phyloP scores from a whole-genome alignment of 1,140 invertebrate species.

The Ips nitidus region DNA sequence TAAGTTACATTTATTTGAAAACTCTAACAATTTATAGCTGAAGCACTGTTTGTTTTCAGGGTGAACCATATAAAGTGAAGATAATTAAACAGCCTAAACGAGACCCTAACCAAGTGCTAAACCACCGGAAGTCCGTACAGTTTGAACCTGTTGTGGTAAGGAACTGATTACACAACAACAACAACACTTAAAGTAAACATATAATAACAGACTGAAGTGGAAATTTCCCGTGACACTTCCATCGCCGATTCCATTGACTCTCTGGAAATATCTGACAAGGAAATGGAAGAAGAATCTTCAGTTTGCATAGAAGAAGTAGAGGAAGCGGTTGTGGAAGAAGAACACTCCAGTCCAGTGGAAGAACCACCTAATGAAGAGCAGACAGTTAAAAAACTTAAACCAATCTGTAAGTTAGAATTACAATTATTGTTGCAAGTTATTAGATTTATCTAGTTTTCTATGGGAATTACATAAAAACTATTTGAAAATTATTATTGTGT shows the following conservation, averaged over 20 bases:
- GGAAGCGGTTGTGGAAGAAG: too few relatives aligned
- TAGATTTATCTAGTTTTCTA: too few relatives aligned
- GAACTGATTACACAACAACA: not conserved
- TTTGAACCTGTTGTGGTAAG: conserved; percentile 37
- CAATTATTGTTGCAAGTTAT: not conserved
- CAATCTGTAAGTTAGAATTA: conserved; percentile 18
- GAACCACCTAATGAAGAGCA: not conserved
- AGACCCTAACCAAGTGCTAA: conserved; percentile 34
- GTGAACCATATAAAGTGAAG: conserved; percentile 53
- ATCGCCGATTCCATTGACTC: conserved; percentile 15
- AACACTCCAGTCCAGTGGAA: too few relatives aligned
- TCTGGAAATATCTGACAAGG: conserved; percentile 7
- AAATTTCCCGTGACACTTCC: conserved; percentile 13
- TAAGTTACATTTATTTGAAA: conserved; percentile 17
- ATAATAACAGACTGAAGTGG: conserved; percentile 21
- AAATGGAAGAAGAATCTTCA: conserved; percentile 17
- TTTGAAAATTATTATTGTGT: too few relatives aligned
- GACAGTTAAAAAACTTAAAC: conserved; percentile 20
- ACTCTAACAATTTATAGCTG: not conserved
- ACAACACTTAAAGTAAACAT: not conserved
- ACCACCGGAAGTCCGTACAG: conserved; percentile 32
- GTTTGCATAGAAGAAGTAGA: not conserved
- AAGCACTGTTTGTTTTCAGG: conserved; percentile 33
- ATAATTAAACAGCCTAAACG: conserved; percentile 57
- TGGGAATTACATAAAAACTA: too few relatives aligned